phyloP scores from a whole-genome alignment of 2,888 invertebrate genomes.

The Ormyrus pomaceus region DNA sequence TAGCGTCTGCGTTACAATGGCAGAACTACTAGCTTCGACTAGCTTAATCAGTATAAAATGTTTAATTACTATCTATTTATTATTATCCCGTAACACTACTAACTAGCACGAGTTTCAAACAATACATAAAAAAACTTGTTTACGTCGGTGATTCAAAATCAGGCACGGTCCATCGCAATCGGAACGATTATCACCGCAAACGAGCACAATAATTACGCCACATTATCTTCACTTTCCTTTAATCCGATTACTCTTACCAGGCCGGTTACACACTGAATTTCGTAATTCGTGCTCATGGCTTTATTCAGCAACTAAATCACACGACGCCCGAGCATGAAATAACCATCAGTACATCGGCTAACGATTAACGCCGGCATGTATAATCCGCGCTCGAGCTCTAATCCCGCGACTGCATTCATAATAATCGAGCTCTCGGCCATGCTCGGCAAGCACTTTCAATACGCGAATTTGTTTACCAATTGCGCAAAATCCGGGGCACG shows the following conservation, averaged over 20 bases:
- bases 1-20: no score
- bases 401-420: conserved; percentile 36
- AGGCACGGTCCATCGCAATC: no score
- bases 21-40: no score
- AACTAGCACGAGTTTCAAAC: no score
- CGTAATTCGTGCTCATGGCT: conserved; percentile 47
- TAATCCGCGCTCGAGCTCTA: conserved; percentile 10
- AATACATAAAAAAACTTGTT: no score
- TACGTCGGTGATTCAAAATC: no score
- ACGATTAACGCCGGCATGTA: conserved; percentile 27
- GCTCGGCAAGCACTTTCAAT: conserved; percentile 16
- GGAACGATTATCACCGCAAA: no score
- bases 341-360: conserved; percentile 42
- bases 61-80: no score
- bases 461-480: conserved; percentile 34
- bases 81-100: no score
- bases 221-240: conserved; percentile 29
- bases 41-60: no score
- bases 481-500: neutral
- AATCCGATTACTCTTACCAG: conserved; percentile 41
- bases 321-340: conserved; percentile 41
- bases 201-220: neutral
- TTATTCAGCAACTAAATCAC: conserved; percentile 47
- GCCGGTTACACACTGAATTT: conserved; percentile 27
- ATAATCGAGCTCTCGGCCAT: conserved; percentile 25